Conservation (phyloP, 2,888 invertebrate species). For the Allygus modestus region DNA sequence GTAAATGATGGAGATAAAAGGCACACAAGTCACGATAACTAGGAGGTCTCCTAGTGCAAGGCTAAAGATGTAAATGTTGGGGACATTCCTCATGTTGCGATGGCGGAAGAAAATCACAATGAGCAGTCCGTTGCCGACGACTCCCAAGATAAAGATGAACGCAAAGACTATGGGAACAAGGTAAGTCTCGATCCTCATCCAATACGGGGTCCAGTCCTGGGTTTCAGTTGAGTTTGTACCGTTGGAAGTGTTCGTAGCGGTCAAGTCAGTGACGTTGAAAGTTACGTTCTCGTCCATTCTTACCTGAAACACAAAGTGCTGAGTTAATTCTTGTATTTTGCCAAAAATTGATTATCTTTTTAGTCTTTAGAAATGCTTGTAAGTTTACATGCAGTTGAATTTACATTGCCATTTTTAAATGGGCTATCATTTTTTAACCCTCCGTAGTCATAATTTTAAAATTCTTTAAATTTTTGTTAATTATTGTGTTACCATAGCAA, state of each 20-base stretch:
- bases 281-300: neutral
- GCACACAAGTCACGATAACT: slow-evolving; percentile 89
- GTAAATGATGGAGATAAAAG: slow-evolving; percentile 89
- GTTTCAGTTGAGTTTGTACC: neutral
- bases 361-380: no score
- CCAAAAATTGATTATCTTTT: no score
- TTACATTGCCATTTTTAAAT: no score
- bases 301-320: neutral
- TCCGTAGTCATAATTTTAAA: no score
- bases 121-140: slow-evolving; percentile 89
- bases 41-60: slow-evolving; percentile 89
- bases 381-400: no score
- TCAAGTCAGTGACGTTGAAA: neutral
- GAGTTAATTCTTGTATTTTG: no score
- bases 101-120: slow-evolving; percentile 88
- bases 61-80: slow-evolving; percentile 90
- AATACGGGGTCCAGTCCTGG: slow-evolving; percentile 29
- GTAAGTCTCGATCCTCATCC: slow-evolving; percentile 83
- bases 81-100: slow-evolving; percentile 89
- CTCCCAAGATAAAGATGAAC: slow-evolving; percentile 88
- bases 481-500: neutral
- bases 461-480: neutral
- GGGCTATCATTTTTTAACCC: no score
- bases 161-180: slow-evolving; percentile 89
- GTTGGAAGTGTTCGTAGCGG: neutral